phyloP scores from a whole-genome alignment of 2,797 vertebrate genomes.

The Syngnathus rostellatus region DNA sequence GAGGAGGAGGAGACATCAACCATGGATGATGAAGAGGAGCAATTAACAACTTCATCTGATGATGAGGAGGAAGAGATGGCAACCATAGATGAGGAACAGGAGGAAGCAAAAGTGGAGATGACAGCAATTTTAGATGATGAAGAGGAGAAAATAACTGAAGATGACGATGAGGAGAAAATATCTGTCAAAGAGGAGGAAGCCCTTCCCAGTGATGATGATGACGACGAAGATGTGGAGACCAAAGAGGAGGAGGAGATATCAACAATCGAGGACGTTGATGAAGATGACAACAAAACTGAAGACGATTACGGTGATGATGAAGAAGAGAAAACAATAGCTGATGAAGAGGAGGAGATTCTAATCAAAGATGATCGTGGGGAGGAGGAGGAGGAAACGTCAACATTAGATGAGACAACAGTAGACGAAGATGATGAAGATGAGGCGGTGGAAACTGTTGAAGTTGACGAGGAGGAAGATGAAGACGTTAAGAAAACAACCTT shows the following conservation, averaged over 20 bases:
- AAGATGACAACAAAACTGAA: neutral
- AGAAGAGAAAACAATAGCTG: neutral
- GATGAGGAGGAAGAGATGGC: constrained; percentile 4
- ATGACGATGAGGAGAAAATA: constrained; percentile 1
- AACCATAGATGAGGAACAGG: constrained; percentile 13
- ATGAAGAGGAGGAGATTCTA: neutral
- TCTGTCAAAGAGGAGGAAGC: neutral
- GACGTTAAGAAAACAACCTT: neutral
- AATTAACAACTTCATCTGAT: neutral
- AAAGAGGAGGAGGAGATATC: neutral
- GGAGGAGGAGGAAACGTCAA: neutral
- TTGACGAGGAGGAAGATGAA: constrained; percentile 3
- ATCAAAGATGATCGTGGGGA: neutral
- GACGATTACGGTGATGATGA: neutral
- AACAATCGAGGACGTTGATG: neutral
- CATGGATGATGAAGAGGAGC: neutral
- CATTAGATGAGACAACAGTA: neutral
- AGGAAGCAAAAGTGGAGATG: neutral
- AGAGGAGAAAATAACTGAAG: neutral
- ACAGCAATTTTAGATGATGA: neutral
- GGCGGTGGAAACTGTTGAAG: no score
- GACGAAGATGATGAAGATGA: constrained; percentile 3
- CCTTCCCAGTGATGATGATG: no score
- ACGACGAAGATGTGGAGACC: neutral
- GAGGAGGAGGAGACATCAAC: neutral